Percentiles rank a stretch among this genome's conserved stretches.
Evolutionary conservation across 2,888 invertebrate species (phyloP).

Genomic region (Mimas tiliae): DNA sequence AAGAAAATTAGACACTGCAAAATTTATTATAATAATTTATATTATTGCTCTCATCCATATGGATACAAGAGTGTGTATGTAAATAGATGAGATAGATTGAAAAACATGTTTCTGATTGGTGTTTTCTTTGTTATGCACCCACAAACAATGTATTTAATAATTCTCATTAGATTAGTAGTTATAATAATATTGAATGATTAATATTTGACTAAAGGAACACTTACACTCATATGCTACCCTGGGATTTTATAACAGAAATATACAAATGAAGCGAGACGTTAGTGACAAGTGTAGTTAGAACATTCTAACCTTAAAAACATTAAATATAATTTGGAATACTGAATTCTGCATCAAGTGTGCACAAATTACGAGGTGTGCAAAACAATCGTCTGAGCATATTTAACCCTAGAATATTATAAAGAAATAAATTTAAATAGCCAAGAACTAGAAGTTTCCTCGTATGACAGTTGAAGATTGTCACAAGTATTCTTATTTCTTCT

Average conservation of each 20-base stretch:
- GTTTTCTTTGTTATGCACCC: conserved; percentile 14
- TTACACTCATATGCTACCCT: background rate
- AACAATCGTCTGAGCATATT: background rate
- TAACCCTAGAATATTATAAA: background rate
- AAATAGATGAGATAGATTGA: background rate
- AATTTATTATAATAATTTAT: too few species aligned
- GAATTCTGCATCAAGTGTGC: background rate
- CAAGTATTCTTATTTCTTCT: background rate
- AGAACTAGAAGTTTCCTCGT: conserved; percentile 65
- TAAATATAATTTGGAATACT: background rate
- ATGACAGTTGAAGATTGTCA: conserved; percentile 47
- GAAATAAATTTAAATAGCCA: conserved; percentile 32
- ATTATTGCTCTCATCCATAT: too few species aligned
- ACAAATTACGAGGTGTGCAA: background rate
- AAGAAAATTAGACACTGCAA: too few species aligned
- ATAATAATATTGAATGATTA: background rate
- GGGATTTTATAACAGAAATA: background rate
- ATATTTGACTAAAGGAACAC: background rate
- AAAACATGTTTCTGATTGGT: conserved; percentile 11
- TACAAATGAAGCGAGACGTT: conserved; percentile 6
- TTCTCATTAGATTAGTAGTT: background rate
- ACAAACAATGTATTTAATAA: background rate
- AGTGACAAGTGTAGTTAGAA: conserved; percentile 33
- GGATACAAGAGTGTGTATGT: background rate
- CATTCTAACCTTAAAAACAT: conserved; percentile 54